A percentile compares a stretch with the other conserved stretches of the same genome.
Conservation (phyloP, 2,113 vertebrate genomes). For the Casuarius casuarius region DNA sequence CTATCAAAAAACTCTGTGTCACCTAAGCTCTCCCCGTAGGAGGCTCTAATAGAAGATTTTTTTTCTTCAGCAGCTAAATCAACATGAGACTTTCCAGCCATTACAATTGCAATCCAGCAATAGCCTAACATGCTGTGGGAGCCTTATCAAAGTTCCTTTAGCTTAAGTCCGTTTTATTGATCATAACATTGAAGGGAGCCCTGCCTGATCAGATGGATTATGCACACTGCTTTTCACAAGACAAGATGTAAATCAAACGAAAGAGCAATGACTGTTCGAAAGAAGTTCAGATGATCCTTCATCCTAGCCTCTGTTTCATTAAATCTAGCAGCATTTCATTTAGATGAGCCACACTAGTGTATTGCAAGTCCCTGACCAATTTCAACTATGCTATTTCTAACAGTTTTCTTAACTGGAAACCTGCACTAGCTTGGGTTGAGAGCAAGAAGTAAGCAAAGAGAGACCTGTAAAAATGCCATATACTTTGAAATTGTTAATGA, state of each 20-base stretch:
- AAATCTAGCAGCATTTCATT: background rate
- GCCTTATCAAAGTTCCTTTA: background rate
- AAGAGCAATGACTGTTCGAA: background rate
- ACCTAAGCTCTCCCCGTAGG: background rate
- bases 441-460: background rate
- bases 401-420: background rate
- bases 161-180: slow-evolving; percentile 25
- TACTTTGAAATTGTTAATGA: background rate
- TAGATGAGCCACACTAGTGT: background rate
- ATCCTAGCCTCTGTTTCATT: background rate
- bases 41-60: background rate
- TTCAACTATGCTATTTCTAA: background rate
- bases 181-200: background rate
- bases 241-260: background rate
- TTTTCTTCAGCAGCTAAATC: background rate
- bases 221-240: background rate
- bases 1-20: background rate
- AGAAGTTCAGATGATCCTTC: background rate
- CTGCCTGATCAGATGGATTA: background rate
- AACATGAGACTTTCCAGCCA: background rate
- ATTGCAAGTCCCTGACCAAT: background rate
- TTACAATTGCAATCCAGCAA: background rate
- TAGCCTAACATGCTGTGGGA: background rate
- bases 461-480: background rate
- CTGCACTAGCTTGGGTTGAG: background rate